Conservation (phyloP, 2,113 vertebrate genomes). For the Regulus satrapa region DNA sequence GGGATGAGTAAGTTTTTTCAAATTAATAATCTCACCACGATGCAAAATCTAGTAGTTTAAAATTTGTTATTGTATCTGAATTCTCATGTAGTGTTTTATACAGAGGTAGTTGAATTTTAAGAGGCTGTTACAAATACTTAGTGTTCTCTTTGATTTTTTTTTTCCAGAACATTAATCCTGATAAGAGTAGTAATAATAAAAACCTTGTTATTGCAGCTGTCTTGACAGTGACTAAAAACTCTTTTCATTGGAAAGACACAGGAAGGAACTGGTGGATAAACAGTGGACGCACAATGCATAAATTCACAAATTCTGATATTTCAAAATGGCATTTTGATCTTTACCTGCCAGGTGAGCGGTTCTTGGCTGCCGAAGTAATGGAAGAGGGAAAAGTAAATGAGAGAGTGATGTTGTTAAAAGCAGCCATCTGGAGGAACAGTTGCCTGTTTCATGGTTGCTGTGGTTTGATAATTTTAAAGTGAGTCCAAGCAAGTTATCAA, state of each 20-base stretch:
- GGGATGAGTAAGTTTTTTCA: background rate
- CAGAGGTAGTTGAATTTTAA: background rate
- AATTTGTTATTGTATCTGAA: background rate
- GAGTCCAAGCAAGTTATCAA: background rate
- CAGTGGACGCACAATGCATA: background rate
- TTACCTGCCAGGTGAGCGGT: background rate
- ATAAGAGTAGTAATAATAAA: background rate
- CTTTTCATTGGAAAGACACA: background rate
- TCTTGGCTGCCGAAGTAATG: background rate
- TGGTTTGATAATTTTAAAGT: background rate
- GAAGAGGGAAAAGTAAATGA: background rate
- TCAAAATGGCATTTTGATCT: background rate
- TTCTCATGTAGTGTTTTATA: background rate
- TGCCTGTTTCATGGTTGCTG: background rate
- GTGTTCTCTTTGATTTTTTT: background rate
- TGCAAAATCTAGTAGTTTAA: background rate
- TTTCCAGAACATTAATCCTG: background rate
- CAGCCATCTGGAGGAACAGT: background rate
- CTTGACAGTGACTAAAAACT: background rate
- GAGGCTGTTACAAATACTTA: background rate
- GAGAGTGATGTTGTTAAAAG: background rate
- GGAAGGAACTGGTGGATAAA: background rate
- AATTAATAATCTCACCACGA: background rate
- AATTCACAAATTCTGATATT: background rate
- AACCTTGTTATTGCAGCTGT: background rate